Percentiles rank a stretch among this genome's conserved stretches.
These are phyloP conservation scores for Andricus grossulariae DNA, from an alignment of 1,140 invertebrate genomes.

Conservation along the genomic window DNA sequence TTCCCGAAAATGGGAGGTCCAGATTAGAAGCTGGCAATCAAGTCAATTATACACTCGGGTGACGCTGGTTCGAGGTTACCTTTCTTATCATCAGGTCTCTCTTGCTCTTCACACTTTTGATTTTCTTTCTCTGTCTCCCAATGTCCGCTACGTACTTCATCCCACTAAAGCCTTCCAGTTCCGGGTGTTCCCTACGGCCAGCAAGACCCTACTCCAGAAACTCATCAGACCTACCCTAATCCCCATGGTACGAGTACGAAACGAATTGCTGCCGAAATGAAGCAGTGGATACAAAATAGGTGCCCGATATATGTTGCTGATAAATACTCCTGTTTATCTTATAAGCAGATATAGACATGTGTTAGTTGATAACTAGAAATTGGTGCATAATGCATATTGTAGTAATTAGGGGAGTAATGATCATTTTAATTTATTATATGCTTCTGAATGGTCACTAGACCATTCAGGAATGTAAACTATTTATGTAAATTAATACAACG, in stretches of 20 bases:
- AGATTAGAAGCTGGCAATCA: constrained; percentile 75
- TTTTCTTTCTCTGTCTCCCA: constrained; percentile 50
- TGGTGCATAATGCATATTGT: too few relatives aligned
- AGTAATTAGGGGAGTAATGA: too few relatives aligned
- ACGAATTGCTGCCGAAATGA: constrained; percentile 70
- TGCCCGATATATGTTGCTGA: neutral
- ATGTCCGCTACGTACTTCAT: constrained; percentile 62
- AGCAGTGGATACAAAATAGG: constrained; percentile 50
- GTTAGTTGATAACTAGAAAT: too few relatives aligned
- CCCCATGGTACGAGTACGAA: constrained; percentile 64
- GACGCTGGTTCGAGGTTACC: constrained; percentile 65
- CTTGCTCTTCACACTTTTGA: constrained; percentile 47
- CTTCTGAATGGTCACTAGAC: neutral
- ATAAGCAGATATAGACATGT: too few relatives aligned
- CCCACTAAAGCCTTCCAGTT: constrained; percentile 62
- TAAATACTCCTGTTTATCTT: neutral
- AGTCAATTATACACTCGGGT: constrained; percentile 75
- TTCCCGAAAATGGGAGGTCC: constrained; percentile 62
- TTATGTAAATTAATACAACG: neutral
- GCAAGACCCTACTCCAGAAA: constrained; percentile 64
- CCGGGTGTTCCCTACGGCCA: constrained; percentile 61
- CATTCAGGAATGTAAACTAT: neutral
- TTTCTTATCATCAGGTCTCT: constrained; percentile 47
- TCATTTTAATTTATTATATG: neutral
- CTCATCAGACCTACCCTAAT: constrained; percentile 73